Conservation (phyloP, 1,140 invertebrate genomes). For the Tribolium castaneum region DNA sequence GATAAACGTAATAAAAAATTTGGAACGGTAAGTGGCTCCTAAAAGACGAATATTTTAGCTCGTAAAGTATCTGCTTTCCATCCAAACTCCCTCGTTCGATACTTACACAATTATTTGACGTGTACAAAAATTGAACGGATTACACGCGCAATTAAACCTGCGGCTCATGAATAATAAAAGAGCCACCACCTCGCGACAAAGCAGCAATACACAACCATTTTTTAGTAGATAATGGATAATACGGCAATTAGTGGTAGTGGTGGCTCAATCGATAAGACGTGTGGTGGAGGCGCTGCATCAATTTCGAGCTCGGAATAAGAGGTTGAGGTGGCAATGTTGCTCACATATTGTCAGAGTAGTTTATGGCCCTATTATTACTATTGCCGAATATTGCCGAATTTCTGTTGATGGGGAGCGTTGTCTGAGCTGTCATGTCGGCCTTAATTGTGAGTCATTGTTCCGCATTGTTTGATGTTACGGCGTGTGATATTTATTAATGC, state of each 20-base stretch:
- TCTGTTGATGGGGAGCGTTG: conserved; percentile 8
- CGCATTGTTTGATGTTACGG: conserved; percentile 15
- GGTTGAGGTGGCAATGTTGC: conserved; percentile 7
- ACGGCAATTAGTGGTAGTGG: neutral
- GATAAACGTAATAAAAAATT: neutral
- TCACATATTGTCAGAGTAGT: conserved; percentile 21
- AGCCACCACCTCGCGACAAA: neutral
- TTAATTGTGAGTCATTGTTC: conserved; percentile 26
- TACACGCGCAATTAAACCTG: conserved; percentile 6
- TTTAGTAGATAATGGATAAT: no score
- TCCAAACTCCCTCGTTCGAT: neutral
- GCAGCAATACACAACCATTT: neutral
- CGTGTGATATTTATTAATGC: conserved; percentile 26
- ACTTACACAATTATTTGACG: neutral
- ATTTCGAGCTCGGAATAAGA: conserved; percentile 12
- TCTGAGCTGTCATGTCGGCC: neutral
- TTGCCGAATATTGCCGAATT: conserved; percentile 32
- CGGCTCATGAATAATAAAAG: conserved; percentile 16
- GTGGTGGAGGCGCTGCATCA: conserved; percentile 1
- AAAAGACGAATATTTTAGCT: neutral
- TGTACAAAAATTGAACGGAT: neutral
- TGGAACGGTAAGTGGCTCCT: neutral
- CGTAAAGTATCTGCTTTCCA: neutral
- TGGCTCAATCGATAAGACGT: neutral
- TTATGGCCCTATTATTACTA: conserved; percentile 16